Evolutionary conservation across 2,888 invertebrate species (phyloP), one percentile per base, ranked within the genome.

Genomic region (Emmelina monodactyla): DNA sequence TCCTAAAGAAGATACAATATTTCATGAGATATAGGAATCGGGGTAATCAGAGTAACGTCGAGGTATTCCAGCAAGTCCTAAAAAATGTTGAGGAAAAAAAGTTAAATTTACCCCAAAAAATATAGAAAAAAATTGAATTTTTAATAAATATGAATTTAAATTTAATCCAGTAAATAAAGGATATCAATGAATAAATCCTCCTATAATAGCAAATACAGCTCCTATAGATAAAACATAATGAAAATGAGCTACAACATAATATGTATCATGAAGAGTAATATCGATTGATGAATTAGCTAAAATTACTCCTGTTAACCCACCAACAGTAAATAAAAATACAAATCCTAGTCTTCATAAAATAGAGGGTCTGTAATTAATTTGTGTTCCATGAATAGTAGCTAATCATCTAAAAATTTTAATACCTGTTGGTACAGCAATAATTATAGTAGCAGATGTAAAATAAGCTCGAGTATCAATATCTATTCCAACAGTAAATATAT

Each of bases 401-500:
- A 89, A 51, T 85, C 89, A 91, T 16, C 88, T 65, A 70, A 91
- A 91, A 73, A 92, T 83, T 84, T 91, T 91, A 83, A 92, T 88
- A 47, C 90, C 91, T 12, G 91, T 92, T 0, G 91, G 91, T 0
- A 92, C 84, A 1, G 89, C 91, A 89, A 92, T 92, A 83, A 92
- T 88, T 85, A 91, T 91, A 12, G 91, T 92, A 0, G 89, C 90
- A 31, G 91, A 87, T 0, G 90, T 91, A 64, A 92, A 92, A 62
- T 91, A 92, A 14, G 91, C 90, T 66, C 90, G 88, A 0, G 89
- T 89, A 68, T 91, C 90, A 39, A 91, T 85, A 70, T 91, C 90
- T 84, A 92, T 87, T 1, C 91, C 91, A 22, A 91, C 86, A 2
- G 90, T 91, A 68, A 91, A 92, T 83, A 92, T 92, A 62, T 92